phyloP scores from a whole-genome alignment of 2,888 invertebrate species.

The Oegoconia quadripuncta region DNA sequence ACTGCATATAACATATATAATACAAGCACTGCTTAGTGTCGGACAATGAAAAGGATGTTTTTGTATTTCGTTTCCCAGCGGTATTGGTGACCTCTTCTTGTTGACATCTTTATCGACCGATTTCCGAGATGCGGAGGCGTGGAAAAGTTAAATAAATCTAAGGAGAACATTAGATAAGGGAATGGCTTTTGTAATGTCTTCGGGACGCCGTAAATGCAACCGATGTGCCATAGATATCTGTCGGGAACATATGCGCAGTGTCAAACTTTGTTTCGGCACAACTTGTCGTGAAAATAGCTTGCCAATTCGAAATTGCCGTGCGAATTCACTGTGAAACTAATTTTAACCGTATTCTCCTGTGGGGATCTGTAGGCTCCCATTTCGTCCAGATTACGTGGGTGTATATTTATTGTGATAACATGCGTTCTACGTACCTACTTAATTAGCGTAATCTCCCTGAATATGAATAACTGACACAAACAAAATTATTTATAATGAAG shows the following conservation, averaged over 20 bases:
- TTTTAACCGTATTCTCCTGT: conserved; percentile 3
- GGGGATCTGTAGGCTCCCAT: no score
- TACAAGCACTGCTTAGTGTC: background rate
- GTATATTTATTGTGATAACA: no score
- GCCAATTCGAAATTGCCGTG: conserved; percentile 9
- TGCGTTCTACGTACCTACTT: no score
- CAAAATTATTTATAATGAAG: no score
- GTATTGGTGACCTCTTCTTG: conserved; percentile 58
- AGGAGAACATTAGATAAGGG: conserved; percentile 73
- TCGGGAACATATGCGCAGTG: conserved; percentile 47
- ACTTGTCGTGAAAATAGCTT: conserved; percentile 13
- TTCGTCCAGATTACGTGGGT: no score
- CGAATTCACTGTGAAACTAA: conserved; percentile 5
- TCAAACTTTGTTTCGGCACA: conserved; percentile 43
- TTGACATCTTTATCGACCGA: conserved; percentile 73
- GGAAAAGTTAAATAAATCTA: conserved; percentile 77
- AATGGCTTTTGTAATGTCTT: conserved; percentile 78
- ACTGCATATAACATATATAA: no score
- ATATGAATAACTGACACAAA: no score
- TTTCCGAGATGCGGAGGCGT: conserved; percentile 70
- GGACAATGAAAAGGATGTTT: background rate
- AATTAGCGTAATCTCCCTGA: no score
- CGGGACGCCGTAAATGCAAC: conserved; percentile 76
- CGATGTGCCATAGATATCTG: conserved; percentile 69
- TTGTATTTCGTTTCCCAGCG: background rate